Evolutionary conservation across 2,888 invertebrate genomes (phyloP), one percentile per base, ranked within the genome.

Genomic region (Gastracanthus pulcherrimus): DNA sequence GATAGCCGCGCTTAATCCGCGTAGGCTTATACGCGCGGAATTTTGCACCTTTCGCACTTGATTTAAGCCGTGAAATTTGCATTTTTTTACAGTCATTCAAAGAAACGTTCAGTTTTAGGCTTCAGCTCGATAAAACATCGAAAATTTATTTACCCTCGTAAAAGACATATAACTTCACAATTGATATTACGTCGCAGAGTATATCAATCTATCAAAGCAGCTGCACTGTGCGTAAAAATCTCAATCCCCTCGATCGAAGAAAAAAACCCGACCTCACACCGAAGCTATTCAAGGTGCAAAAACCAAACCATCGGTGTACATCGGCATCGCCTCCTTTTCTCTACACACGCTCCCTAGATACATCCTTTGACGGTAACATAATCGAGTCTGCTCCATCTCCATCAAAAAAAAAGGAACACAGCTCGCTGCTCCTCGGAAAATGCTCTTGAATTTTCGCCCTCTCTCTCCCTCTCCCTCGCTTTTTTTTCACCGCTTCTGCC

Each of bases 1-100:
- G n/a, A n/a, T n/a, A n/a, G n/a, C 26, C 26, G n/a, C n/a, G n/a
- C 29, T 34, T 41, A 67, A 67, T 76, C 45, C 76, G 36, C 41
- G 34, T 26, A 23, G 51, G 36, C 31, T 60, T 38, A 38, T 16
- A 51, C 1, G 19, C 29, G 4, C 31, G 23, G 41, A 6, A 6
- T n/a, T n/a, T n/a, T n/a, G n/a, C n/a, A n/a, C n/a, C n/a, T n/a
- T n/a, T n/a, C n/a, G n/a, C n/a, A 29, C 45, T 6, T 48, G 41
- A 45, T 62, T 62, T 13, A 29, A 13, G 34, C 51, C 55, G 11
- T 45, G 3, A n/a, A 9, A 23, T 29, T 58, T 58, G 55, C 16
- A 19, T 26, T 71, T 58, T 51, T 51, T 31, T n/a, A n/a, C n/a
- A n/a, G n/a, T n/a, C n/a, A n/a, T n/a, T n/a, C n/a, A n/a, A n/a